phyloP scores from a whole-genome alignment of 1,140 invertebrate genomes.

The Steinernema khuongi region DNA sequence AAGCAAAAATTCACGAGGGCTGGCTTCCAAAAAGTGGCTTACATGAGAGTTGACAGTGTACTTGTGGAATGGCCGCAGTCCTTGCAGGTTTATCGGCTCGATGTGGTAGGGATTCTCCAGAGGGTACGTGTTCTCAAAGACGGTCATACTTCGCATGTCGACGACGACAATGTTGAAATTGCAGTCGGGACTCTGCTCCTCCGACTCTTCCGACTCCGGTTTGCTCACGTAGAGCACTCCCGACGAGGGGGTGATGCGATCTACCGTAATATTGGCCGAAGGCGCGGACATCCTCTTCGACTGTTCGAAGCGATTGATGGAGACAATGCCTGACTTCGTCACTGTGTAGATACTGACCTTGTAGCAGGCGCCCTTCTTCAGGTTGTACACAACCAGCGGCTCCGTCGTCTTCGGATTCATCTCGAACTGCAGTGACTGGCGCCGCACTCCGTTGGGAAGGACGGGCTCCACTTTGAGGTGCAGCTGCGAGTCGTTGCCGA shows the following conservation, averaged over 20 bases:
- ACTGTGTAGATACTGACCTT: slow-evolving; percentile 56
- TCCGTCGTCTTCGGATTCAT: slow-evolving; percentile 33
- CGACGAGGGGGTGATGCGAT: slow-evolving; percentile 38
- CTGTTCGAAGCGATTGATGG: slow-evolving; percentile 48
- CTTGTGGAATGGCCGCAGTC: slow-evolving; percentile 48
- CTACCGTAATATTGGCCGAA: slow-evolving; percentile 43
- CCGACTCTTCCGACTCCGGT: slow-evolving; percentile 11
- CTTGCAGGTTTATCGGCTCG: slow-evolving; percentile 31
- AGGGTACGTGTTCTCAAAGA: slow-evolving; percentile 28
- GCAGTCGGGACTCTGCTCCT: slow-evolving; percentile 22
- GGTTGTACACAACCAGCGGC: slow-evolving; percentile 39
- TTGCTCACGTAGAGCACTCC: slow-evolving; percentile 26
- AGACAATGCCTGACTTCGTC: slow-evolving; percentile 55
- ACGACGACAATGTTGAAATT: slow-evolving; percentile 26
- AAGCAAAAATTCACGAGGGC: not conserved
- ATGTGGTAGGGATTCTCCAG: slow-evolving; percentile 12
- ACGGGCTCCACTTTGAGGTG: slow-evolving; percentile 49
- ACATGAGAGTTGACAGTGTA: slow-evolving; percentile 48
- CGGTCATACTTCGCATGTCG: slow-evolving; percentile 32
- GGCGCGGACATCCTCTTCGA: slow-evolving; percentile 43
- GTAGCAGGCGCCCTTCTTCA: slow-evolving; percentile 50
- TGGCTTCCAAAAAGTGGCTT: slow-evolving; percentile 17
- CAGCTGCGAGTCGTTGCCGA: slow-evolving; percentile 48
- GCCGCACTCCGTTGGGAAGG: slow-evolving; percentile 17
- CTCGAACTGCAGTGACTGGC: slow-evolving; percentile 40